Evolutionary conservation across 2,113 vertebrate genomes (phyloP).

Genomic region (Zosterops borbonicus): DNA sequence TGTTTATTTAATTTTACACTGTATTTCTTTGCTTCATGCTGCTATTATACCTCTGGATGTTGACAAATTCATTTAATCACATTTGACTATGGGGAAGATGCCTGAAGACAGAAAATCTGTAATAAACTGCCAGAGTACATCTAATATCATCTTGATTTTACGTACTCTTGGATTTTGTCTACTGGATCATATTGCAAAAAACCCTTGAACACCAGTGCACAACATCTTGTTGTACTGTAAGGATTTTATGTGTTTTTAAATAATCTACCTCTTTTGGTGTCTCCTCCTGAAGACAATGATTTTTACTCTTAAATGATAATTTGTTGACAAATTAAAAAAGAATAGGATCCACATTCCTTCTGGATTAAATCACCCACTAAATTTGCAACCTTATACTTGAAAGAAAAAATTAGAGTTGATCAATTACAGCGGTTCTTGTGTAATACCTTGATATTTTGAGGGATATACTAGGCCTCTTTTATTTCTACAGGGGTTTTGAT

Average conservation of each 20-base stretch:
- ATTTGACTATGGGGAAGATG: accelerated
- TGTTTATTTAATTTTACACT: background rate
- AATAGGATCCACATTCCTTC: background rate
- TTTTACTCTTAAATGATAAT: background rate
- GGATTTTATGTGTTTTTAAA: background rate
- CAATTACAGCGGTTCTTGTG: background rate
- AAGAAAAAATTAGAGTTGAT: background rate
- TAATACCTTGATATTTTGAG: background rate
- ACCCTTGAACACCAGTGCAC: background rate
- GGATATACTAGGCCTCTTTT: background rate
- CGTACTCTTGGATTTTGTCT: background rate
- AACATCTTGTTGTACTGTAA: background rate
- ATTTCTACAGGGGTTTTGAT: accelerated
- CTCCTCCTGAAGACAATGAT: background rate
- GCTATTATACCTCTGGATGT: background rate
- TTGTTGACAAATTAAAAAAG: background rate
- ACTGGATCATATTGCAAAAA: background rate
- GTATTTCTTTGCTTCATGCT: background rate
- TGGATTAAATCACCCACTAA: background rate
- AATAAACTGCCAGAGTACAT: background rate
- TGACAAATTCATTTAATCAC: background rate
- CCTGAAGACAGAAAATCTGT: background rate
- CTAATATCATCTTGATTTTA: background rate
- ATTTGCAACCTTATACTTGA: background rate
- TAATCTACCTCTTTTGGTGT: background rate